Evolutionary conservation across 2,797 vertebrate species (phyloP), one percentile per base, ranked within the genome.

Genomic region (Austrolebias charrua): DNA sequence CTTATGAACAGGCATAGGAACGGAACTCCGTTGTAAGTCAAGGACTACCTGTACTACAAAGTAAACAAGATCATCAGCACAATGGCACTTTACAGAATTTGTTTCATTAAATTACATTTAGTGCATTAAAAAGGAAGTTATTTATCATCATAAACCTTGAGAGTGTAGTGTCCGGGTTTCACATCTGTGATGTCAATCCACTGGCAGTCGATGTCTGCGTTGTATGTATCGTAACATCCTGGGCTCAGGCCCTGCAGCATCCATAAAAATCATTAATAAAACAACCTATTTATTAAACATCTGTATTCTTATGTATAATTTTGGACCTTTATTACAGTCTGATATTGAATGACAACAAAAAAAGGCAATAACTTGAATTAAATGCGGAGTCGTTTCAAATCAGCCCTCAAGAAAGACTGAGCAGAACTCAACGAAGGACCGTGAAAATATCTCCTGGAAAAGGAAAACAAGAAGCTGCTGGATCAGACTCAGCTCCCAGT

Each of bases 181-280:
- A 98, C 96, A 76, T 99, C 97, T 83, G 97, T 99, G 82, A 99
- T 98, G 83, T 99, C 97, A 75, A 99, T 97, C 97, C 97, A 98
- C 55, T 98, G 97, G 85, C 97, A 99, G 87, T 99, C 97, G 66
- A 99, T 99, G 86, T 99, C 97, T 57, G 98, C 98, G 44, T 97
- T 98, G 72, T 99, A 99, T 48, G 96, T 98, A 76, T 99, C 98
- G 0, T 98, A 98, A 84, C 98, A 99, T 64, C 98, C 98, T 60
- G 98, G 97, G 67, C 96, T 99, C 87, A 99, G 84, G 40, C 98
- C 98, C 98, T 98, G 76, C 76, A 77, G 20, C n/a, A 73, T 44
- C 46, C 74, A 60, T 14, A 38, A 18, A 19, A 69, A 60, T 62
- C 33, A 69, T 43, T 2, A 24, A 24, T 24, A 24, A 24, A 24